Base-by-base conservation (phyloP, 2,888 invertebrate genomes). In the Piscicola geometra region DNA sequence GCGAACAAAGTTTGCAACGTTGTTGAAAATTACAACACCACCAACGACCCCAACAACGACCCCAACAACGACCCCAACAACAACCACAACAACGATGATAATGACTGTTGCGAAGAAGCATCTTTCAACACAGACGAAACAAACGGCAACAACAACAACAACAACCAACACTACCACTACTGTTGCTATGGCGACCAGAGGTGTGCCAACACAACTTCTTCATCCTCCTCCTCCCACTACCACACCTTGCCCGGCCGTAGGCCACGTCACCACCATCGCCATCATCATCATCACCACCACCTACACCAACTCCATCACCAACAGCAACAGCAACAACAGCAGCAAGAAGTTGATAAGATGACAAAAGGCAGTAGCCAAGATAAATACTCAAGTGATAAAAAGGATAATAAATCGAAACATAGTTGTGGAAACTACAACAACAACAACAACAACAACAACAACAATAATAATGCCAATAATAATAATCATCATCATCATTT, bases 241-340 rank as follows among this genome's bases (percentile, higher is more conserved):
- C 73, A 73, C 36, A 73, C 73, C 0, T 64, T 73, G n/a, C 73
- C 73, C 1, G 52, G 73, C 25, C 50, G 73, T 21, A 52, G 73
- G 15, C 35, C 33, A n/a, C 73, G 52, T 25, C 35, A 36, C 30
- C 33, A 30, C 35, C 72, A 72, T 36, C 71, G 52, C 56, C 70
- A 70, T 30, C 67, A n/a, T 5, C 67, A 67, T 32, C 71, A 71
- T 35, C 71, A 71, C n/a, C 73, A 52, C 25, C 60, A 35, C 60
- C 52, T 56, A n/a, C 25, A 33, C 25, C 50, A 73, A 33, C 35
- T 33, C 60, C 52, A 32, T 35, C 73, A 73, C 2, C 73, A 56
- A 33, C 12, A 28, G n/a, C 47, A 71, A 32, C 47, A 71, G 1
- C 15, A 25, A 21, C 33, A 70, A 18, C 28, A 70, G n/a, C 18